These are phyloP conservation scores for Dicranocentrus wangi DNA, from an alignment of 2,888 invertebrate species.

Conservation along the genomic window DNA sequence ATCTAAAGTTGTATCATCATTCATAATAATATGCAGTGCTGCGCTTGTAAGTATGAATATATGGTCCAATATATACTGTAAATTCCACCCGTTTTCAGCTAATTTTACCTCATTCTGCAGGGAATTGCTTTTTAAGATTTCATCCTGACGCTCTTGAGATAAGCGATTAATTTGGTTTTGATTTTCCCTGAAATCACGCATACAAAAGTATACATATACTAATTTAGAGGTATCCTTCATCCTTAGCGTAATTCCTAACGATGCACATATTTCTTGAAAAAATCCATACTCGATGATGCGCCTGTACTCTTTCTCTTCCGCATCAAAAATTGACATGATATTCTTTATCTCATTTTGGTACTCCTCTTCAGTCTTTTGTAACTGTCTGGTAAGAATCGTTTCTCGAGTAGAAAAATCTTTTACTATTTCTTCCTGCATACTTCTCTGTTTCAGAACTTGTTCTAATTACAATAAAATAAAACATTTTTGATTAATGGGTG, in stretches of 20 bases:
- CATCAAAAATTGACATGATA: constrained; percentile 68
- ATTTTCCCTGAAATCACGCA: constrained; percentile 37
- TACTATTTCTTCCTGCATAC: constrained; percentile 67
- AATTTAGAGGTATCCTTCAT: too few species aligned
- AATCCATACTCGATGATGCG: constrained; percentile 54
- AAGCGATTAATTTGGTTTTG: constrained; percentile 50
- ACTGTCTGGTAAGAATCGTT: constrained; percentile 72
- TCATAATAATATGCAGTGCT: background rate
- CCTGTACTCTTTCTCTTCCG: constrained; percentile 67
- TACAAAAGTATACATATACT: too few species aligned
- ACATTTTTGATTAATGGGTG: background rate
- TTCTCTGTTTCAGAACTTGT: constrained; percentile 65
- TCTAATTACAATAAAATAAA: constrained; percentile 41
- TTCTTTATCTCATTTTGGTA: constrained; percentile 69
- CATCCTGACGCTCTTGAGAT: constrained; percentile 43
- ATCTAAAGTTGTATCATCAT: constrained; percentile 12
- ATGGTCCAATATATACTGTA: too few species aligned
- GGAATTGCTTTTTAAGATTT: background rate
- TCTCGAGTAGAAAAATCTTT: constrained; percentile 71
- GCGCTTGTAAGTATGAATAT: too few species aligned
- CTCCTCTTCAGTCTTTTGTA: constrained; percentile 71
- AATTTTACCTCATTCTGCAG: too few species aligned
- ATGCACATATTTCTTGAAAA: too few species aligned
- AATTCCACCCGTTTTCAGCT: too few species aligned
- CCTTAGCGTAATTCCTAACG: too few species aligned